phyloP scores from a whole-genome alignment of 2,888 invertebrate genomes.

The Myopa tessellatipennis region DNA sequence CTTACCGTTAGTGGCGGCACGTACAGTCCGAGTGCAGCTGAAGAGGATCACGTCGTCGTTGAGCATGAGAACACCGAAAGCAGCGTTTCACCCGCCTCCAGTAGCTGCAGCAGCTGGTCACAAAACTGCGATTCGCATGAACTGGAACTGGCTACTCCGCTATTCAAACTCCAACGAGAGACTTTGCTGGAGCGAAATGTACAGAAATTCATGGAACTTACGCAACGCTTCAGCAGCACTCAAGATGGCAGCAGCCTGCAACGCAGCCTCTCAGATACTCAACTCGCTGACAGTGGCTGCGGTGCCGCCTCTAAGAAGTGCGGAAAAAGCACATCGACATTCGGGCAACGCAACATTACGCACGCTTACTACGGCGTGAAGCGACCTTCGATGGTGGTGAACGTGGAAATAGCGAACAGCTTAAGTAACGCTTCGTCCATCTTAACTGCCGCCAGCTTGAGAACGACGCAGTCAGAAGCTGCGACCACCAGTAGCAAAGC shows the following conservation, averaged over 20 bases:
- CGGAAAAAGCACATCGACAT: background rate
- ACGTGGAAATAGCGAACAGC: slow-evolving; percentile 32
- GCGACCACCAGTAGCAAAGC: background rate
- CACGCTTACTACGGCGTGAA: slow-evolving; percentile 31
- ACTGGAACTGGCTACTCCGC: slow-evolving; percentile 34
- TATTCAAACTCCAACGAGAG: slow-evolving; percentile 38
- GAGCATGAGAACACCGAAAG: background rate
- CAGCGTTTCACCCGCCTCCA: background rate
- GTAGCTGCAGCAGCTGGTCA: background rate
- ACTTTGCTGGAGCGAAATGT: slow-evolving; percentile 47
- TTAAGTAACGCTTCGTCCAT: slow-evolving; percentile 32
- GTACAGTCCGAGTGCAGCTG: slow-evolving; percentile 54
- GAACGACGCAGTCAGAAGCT: background rate
- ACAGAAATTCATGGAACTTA: slow-evolving; percentile 49
- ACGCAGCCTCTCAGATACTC: slow-evolving; percentile 51
- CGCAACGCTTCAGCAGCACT: slow-evolving; percentile 41
- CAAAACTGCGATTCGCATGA: background rate
- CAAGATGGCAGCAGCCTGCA: slow-evolving; percentile 36
- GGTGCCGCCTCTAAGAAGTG: background rate
- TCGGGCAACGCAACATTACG: slow-evolving; percentile 26
- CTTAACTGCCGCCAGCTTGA: background rate
- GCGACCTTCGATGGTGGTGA: slow-evolving; percentile 20
- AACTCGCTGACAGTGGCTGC: slow-evolving; percentile 42
- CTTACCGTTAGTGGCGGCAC: slow-evolving; percentile 42
- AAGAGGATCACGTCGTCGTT: slow-evolving; percentile 45